These are phyloP conservation scores for Telmatochromis brichardi DNA, from an alignment of 2,113 vertebrate genomes.

Conservation along the genomic window DNA sequence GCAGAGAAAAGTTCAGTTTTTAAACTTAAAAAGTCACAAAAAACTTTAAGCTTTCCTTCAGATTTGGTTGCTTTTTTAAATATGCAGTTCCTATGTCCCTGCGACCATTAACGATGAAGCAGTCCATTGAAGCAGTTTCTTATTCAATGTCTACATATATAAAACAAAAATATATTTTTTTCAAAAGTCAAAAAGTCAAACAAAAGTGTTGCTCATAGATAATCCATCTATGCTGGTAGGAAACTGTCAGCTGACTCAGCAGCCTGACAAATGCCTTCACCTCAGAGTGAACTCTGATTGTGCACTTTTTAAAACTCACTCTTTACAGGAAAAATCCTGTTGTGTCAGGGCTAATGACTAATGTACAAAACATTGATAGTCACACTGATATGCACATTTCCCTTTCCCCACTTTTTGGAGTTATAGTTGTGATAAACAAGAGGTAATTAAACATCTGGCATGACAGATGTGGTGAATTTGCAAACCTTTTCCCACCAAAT, in stretches of 20 bases:
- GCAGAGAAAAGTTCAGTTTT: fast-evolving
- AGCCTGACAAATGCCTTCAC: background rate
- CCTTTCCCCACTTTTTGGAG: background rate
- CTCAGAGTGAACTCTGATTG: background rate
- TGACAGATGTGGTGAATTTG: background rate
- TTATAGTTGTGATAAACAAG: background rate
- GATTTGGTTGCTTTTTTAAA: background rate
- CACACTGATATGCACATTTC: background rate
- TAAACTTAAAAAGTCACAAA: background rate
- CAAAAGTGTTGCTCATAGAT: background rate
- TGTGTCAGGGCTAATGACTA: background rate
- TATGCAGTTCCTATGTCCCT: background rate
- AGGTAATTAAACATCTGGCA: background rate
- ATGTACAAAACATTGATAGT: background rate
- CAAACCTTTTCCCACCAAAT: background rate
- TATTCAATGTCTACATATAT: background rate
- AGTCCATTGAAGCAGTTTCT: background rate
- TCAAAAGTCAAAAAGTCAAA: background rate
- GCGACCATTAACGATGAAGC: background rate
- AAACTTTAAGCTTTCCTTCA: background rate
- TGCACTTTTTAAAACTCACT: fast-evolving
- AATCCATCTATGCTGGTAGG: fast-evolving
- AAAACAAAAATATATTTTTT: fast-evolving
- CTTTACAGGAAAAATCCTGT: background rate
- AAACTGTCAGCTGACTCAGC: background rate